Base-by-base conservation (phyloP, 2,797 vertebrate genomes). In the Sciurus carolinensis region DNA sequence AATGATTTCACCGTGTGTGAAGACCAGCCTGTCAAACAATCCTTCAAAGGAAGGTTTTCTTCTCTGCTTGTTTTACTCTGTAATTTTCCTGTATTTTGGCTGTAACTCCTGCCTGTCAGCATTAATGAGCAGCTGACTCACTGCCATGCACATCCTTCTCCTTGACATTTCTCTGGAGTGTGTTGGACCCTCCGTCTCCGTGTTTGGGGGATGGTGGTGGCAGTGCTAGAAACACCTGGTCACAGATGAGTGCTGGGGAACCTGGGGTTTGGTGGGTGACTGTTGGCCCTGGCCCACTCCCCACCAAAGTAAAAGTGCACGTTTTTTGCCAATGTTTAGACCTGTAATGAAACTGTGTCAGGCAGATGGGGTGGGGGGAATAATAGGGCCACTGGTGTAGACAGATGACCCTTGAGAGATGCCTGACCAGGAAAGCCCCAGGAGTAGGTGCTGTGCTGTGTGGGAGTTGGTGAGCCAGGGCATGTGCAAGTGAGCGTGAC, bases 101-200 rank as follows among this genome's bases (percentile, higher is more conserved):
- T 50, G 14, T 77, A 17, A 47, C 15, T n/a, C 80, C 42, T 91
- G 39, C 57, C 24, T 3, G 3, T 86, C 4, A 0, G 67, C 28
- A 14, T 30, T 20, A 42, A 15, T 52, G 15, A 26, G 20, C n/a
- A 33, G 1, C 62, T 75, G 57, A 17, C 59, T 33, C 0, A 1
- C 30, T 20, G 33, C 77, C 17, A 1, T 0, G 0, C 3, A 3
- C 30, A 9, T 9, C 13, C 36, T 50, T 66, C 20, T 66, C 62
- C 6, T 64, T 18, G 52, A 15, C 42, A 0, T 42, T 64, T 90
- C 57, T 44, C 33, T 39, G 59, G 59, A 62, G 59, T 26, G 57
- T 26, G 57, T 62, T 62, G 59, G 59, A 62, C 59, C 24, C 59
- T 62, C 59, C 10, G 2, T 62, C 22, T 62, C 24, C 11, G 59